Base-by-base conservation (phyloP, 2,888 invertebrate species). In the Stenichneumon culpator region DNA sequence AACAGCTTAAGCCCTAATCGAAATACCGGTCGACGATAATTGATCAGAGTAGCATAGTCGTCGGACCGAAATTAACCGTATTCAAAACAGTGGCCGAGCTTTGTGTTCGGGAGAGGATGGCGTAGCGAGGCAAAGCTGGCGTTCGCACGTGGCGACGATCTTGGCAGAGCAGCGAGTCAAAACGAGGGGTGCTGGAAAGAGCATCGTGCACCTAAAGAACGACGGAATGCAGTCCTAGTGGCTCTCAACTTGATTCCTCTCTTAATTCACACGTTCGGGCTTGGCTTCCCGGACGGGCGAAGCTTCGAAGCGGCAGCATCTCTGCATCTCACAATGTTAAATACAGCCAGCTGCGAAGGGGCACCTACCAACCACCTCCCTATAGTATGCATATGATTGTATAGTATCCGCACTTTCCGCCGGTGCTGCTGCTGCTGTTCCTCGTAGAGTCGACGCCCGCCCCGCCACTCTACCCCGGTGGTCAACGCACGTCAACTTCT, bases 191-290 rank as follows among this genome's bases (percentile, higher is more conserved):
- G 67, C 39, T 67, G n/a, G 67, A n/a, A 39, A 67, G 19, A 81
- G 73, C 73, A 81, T 74, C 83, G 79, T 80, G 80, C 90, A 90
- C 88, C 91, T 79, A 92, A 91, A 92, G 91, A 89, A 90, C 90
- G 89, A 88, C 92, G 93, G 93, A 94, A 94, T 93, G 93, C 93
- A 91, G 93, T 93, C 93, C 75, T 67, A 93, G 93, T 93, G 93
- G 93, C 93, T 93, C 93, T 93, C 93, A 93, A 93, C 93, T 92
- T 91, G 93, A 90, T 92, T 93, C 90, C 82, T 65, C 86, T 86
- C 91, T 93, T 92, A 92, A 92, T 92, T 93, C 92, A 90, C 92
- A 91, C 92, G 90, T 90, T 86, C 87, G 65, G 57, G 25, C 36
- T 44, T 39, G 52, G 16, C 16, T 28, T 39, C 22, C 44, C 39